phyloP scores from a whole-genome alignment of 1,140 invertebrate genomes.

The Aporrectodea caliginosa region DNA sequence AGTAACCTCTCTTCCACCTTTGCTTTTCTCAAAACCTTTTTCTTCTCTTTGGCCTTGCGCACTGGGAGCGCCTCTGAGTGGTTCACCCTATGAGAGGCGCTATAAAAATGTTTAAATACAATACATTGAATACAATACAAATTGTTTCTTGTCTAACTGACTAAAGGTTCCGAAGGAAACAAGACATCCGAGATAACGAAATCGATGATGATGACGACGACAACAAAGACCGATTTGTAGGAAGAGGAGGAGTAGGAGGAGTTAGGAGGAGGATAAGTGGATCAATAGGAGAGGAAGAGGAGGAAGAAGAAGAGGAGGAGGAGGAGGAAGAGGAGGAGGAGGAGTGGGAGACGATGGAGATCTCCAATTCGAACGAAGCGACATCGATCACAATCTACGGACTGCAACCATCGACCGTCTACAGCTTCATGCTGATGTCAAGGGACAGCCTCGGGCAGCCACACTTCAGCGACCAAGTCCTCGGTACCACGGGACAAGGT shows the following conservation, averaged over 20 bases:
- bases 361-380: conserved; percentile 6
- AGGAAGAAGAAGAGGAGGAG: neutral
- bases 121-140: too few species aligned
- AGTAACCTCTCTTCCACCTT: too few species aligned
- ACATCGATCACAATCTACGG: conserved; percentile 1
- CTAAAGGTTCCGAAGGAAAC: too few species aligned
- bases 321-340: conserved; percentile 12
- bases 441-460: conserved; percentile 1
- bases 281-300: neutral
- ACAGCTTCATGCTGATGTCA: conserved; percentile 27
- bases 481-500: conserved; percentile 5
- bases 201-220: too few species aligned
- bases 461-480: conserved; percentile 6
- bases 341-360: conserved; percentile 13
- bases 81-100: too few species aligned
- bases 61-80: too few species aligned
- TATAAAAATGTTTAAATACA: too few species aligned
- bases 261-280: neutral
- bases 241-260: neutral
- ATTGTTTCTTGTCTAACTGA: too few species aligned
- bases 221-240: too few species aligned
- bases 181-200: too few species aligned
- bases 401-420: conserved; percentile 5
- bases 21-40: too few species aligned
- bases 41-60: too few species aligned